Base-by-base conservation (phyloP, 2,113 vertebrate species). In the Oriolus oriolus region DNA sequence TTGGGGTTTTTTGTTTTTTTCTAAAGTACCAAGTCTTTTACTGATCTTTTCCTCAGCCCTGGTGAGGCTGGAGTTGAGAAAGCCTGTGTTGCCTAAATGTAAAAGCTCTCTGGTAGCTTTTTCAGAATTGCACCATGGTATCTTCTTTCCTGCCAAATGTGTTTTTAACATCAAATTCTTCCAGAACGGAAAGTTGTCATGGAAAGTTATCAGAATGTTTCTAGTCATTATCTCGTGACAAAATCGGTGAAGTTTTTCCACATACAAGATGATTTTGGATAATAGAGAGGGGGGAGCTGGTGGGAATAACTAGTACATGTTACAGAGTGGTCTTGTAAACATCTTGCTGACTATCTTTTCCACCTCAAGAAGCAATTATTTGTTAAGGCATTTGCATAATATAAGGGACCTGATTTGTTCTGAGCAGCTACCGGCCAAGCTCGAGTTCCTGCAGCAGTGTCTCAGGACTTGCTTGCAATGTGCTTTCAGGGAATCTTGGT, bases 171-270 rank as follows among this genome's bases (percentile, higher is more conserved):
- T 89, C 86, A 95, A 26, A 90, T 42, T 20, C 66, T 54, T 87
- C 24, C 66, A 65, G 52, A 78, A 18, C 76, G 70, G 54, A 39
- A 95, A 73, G 37, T 56, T 82, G 61, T 54, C 33, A 35, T 82
- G 90, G 86, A 69, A 68, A n/a, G 35, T 93, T 93, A 96, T 83
- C 37, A 92, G 84, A 91, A 89, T 52, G 41, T 84, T 96, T 93
- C 39, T 95, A 53, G 74, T 90, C 24, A 50, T 24, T 91, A 71
- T 87, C 87, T 95, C 47, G 33, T 63, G 31, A 94, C 47, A 57
- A 95, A 74, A 93, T 87, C 6, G 0, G 35, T 49, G 33, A 60
- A 59, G n/a, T 71, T 93, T 83, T 96, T 87, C 47, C 18, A 85
- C 21, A 35, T 86, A 19, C 49, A 56, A 60, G 21, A 78, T 23